Percentiles rank a stretch among this genome's conserved stretches.
Evolutionary conservation across 2,797 vertebrate species (phyloP).

Genomic region (Clamator glandarius): DNA sequence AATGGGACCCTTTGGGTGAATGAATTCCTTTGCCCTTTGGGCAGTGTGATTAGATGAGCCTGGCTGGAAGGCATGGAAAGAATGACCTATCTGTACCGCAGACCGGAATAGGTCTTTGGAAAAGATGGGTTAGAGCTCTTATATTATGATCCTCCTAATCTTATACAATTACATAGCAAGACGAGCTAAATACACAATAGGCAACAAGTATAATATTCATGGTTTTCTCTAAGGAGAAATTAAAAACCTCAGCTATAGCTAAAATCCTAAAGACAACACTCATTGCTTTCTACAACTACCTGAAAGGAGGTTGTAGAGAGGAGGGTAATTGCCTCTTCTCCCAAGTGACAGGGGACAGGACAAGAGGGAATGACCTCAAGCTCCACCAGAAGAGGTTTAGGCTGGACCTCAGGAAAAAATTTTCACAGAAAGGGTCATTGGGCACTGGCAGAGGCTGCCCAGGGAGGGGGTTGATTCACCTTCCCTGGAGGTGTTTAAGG

Average conservation of each 20-base stretch:
- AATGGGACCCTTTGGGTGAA: conserved; percentile 43
- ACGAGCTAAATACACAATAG: not conserved
- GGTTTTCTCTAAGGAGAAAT: not conserved
- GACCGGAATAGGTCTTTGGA: not conserved
- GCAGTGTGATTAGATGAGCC: conserved; percentile 19
- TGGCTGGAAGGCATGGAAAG: not conserved
- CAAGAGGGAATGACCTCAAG: too few species aligned
- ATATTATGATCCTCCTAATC: not conserved
- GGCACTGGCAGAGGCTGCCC: too few species aligned
- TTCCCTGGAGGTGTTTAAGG: too few species aligned
- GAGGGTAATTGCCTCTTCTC: too few species aligned
- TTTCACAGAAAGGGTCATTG: too few species aligned
- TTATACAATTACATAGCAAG: not conserved
- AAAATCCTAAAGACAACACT: not conserved
- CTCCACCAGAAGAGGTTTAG: too few species aligned
- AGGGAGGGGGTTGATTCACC: too few species aligned
- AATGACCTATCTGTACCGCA: conserved; percentile 7
- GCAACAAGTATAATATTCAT: not conserved
- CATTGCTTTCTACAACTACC: too few species aligned
- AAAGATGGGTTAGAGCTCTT: not conserved
- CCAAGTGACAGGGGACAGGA: too few species aligned
- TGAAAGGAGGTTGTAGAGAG: too few species aligned
- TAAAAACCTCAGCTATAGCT: not conserved
- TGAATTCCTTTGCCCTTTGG: conserved; percentile 40
- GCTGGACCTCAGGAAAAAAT: too few species aligned